Conservation (phyloP, 2,797 vertebrate species). For the Notolabrus celidotus region DNA sequence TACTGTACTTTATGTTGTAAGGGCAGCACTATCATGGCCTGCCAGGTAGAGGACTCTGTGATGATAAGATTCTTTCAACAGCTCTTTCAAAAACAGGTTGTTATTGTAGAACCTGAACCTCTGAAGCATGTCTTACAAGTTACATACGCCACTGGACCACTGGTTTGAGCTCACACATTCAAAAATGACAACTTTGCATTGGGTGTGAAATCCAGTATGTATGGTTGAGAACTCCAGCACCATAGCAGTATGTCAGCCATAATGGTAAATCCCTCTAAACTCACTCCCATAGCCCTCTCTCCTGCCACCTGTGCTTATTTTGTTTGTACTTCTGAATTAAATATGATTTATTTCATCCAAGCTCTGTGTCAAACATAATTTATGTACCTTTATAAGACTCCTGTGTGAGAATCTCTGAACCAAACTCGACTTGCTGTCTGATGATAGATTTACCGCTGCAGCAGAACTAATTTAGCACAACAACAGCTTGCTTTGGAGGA, state of each 20-base stretch:
- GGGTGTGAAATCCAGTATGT: not conserved
- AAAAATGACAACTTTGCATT: too few relatives aligned
- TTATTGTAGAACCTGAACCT: not conserved
- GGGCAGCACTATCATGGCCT: slow-evolving; percentile 4
- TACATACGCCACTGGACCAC: not conserved
- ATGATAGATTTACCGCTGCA: slow-evolving; percentile 45
- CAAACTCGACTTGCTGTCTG: slow-evolving; percentile 40
- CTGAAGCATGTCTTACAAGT: not conserved
- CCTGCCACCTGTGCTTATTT: slow-evolving; percentile 31
- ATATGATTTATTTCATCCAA: slow-evolving; percentile 38
- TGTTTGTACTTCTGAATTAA: slow-evolving; percentile 35
- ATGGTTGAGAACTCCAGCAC: not conserved
- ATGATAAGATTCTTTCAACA: slow-evolving; percentile 17
- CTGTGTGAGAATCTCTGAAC: slow-evolving; percentile 32
- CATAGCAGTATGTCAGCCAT: slow-evolving; percentile 14
- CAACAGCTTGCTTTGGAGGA: slow-evolving; percentile 55
- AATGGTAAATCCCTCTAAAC: slow-evolving; percentile 20
- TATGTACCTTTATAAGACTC: slow-evolving; percentile 26
- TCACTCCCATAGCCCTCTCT: slow-evolving; percentile 5
- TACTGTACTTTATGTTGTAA: not conserved
- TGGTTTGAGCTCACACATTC: too few relatives aligned
- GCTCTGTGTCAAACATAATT: slow-evolving; percentile 43
- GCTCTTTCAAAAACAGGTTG: slow-evolving; percentile 14
- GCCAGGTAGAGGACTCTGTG: slow-evolving; percentile 21
- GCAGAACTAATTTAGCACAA: slow-evolving; percentile 50